These are phyloP conservation scores for Ptychadena robeensis DNA, from an alignment of 2,797 vertebrate species.

Conservation along the genomic window DNA sequence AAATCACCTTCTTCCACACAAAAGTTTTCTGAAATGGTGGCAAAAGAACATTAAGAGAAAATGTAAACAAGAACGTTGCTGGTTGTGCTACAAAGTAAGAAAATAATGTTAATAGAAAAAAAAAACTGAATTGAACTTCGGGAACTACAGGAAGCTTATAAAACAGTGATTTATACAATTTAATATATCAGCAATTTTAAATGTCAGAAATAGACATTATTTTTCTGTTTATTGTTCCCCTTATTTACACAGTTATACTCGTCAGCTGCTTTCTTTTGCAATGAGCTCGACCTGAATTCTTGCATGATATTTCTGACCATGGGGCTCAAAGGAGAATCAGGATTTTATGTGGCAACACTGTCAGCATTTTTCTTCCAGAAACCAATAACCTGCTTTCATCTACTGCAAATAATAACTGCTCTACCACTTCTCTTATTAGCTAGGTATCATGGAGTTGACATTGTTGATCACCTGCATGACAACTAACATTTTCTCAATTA, in stretches of 20 bases:
- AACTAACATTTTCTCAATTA: neutral
- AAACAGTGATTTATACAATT: neutral
- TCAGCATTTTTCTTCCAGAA: slow-evolving; percentile 10
- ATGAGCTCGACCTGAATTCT: neutral
- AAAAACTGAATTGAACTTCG: neutral
- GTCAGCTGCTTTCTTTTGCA: neutral
- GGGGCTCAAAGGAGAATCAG: neutral
- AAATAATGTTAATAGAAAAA: neutral
- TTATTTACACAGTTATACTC: neutral
- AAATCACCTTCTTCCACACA: too few species aligned
- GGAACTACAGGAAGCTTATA: neutral
- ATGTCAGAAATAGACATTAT: neutral
- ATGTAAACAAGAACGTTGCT: neutral
- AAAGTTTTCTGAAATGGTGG: too few species aligned
- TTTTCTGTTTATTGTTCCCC: neutral
- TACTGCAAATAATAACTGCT: neutral
- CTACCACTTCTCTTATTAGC: neutral
- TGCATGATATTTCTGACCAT: neutral
- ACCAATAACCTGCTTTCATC: neutral
- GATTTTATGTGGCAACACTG: neutral
- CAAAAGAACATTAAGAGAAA: too few species aligned
- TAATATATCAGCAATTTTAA: neutral
- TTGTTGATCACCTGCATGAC: neutral
- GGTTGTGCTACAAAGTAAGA: too few species aligned
- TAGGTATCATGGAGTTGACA: neutral